Evolutionary conservation across 2,888 invertebrate genomes (phyloP), one percentile per base, ranked within the genome.

Genomic region (Harpagoxenus sublaevis): DNA sequence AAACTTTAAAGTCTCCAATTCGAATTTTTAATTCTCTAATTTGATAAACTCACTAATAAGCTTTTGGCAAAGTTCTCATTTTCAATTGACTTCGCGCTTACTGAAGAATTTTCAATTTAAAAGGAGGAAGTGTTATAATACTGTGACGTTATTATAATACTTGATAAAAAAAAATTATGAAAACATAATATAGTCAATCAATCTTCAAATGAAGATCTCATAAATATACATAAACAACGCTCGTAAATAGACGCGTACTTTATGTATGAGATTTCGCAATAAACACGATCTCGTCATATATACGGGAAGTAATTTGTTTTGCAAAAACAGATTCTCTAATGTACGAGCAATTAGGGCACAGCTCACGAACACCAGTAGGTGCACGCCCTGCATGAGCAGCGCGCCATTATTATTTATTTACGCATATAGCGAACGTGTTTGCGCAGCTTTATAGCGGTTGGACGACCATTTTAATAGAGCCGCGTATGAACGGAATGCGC

Each of bases 361-460:
- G n/a, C 15, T 35, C n/a, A 45, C 18, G 31, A 9, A 70, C 31
- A 68, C 42, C 12, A n/a, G n/a, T 77, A 39, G 28, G 6, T 9
- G 55, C 18, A 31, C 23, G 31, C 5, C 9, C 31, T 45, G 48
- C 45, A 9, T 31, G 42, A 63, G 48, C 31, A 18, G 8, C 45
- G 28, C 28, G n/a, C 18, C 35, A 28, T 73, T 73, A 73, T 79
- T 60, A 81, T 81, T 79, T 81, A 71, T 79, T 79, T 60, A 62
- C 28, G 48, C 60, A 23, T 35, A 23, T 35, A 23, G 45, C 39
- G 48, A 55, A 6, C 12, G 35, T 70, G 55, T 78, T 77, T 45
- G 70, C 6, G 45, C 31, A 28, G n/a, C 35, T 70, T 35, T 18
- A 57, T 23, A 45, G 35, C 57, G 31, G 45, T 45, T 8, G 45